Evolutionary conservation across 2,113 vertebrate genomes (phyloP).

Genomic region (Cyprinus carpio): DNA sequence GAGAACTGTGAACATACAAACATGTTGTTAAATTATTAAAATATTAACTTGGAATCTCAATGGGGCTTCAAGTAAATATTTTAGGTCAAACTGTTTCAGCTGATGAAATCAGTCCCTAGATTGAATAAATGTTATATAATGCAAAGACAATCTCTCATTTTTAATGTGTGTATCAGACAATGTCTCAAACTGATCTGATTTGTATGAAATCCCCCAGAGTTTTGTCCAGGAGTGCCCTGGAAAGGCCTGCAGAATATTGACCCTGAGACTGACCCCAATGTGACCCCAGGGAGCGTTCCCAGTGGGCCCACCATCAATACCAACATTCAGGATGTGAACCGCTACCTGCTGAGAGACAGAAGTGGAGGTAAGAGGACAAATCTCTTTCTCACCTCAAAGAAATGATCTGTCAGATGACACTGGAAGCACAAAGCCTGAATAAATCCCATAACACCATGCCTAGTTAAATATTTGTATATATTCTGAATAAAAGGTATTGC

Average conservation of each 20-base stretch:
- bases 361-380: conserved; percentile 83
- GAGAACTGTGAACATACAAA: background rate
- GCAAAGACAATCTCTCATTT: background rate
- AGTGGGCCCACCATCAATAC: conserved; percentile 97
- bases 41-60: background rate
- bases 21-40: background rate
- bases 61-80: background rate
- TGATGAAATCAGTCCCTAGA: background rate
- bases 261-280: conserved; percentile 96
- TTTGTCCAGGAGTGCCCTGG: conserved; percentile 98
- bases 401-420: background rate
- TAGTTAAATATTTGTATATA: background rate
- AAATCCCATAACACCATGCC: background rate
- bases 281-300: conserved; percentile 96
- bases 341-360: conserved; percentile 91
- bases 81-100: background rate
- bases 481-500: background rate
- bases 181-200: background rate
- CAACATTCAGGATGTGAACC: conserved; percentile 97
- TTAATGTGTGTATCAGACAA: background rate
- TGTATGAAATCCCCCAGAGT: conserved; percentile 76
- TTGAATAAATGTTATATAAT: background rate
- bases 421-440: background rate
- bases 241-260: conserved; percentile 99
- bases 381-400: background rate